These are phyloP conservation scores for Dendrolimus houi DNA, from an alignment of 2,888 invertebrate species.

Conservation along the genomic window DNA sequence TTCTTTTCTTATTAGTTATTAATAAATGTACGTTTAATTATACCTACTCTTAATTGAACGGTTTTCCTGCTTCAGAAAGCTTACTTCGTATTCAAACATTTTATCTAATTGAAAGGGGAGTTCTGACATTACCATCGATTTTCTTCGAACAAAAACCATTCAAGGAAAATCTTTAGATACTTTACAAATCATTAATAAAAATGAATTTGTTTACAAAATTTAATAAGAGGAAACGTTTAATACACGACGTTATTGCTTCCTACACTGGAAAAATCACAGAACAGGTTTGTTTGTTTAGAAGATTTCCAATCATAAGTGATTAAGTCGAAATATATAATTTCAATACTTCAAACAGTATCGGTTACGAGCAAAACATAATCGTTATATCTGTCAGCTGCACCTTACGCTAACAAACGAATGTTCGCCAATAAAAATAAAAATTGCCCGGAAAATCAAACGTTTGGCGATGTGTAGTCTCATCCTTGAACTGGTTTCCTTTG, in stretches of 20 bases:
- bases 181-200: neutral
- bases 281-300: neutral
- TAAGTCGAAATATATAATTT: neutral
- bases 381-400: conserved; percentile 24
- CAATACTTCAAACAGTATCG: neutral
- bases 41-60: too few relatives aligned
- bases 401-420: conserved; percentile 20
- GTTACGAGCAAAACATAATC: conserved; percentile 10
- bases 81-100: neutral
- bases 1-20: too few relatives aligned
- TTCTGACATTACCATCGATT: neutral
- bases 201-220: neutral
- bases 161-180: neutral
- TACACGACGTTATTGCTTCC: neutral
- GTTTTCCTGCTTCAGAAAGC: too few relatives aligned
- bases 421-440: conserved; percentile 42
- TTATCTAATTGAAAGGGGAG: neutral
- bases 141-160: neutral
- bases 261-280: neutral
- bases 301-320: neutral
- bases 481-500: conserved; percentile 48
- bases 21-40: too few relatives aligned
- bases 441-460: conserved; percentile 29
- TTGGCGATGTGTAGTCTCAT: conserved; percentile 22
- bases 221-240: neutral